These are phyloP conservation scores for Hydrozoanthus tunicans DNA, from an alignment of 64 coral and sea anemone genomes.

Conservation along the genomic window DNA sequence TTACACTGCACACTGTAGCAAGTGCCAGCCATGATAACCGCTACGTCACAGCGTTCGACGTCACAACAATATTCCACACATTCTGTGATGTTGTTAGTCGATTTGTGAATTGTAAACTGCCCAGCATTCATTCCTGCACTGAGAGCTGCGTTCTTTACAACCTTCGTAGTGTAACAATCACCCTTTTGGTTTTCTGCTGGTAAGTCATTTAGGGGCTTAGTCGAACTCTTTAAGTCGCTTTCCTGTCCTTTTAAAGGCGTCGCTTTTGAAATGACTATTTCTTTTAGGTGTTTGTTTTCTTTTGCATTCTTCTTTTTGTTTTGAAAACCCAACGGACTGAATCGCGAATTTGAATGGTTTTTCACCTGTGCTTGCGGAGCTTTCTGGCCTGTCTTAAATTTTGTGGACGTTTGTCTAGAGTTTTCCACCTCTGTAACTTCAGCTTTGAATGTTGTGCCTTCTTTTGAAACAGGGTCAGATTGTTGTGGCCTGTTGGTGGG, in stretches of 20 bases:
- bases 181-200: neutral
- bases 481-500: neutral
- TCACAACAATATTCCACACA: conserved; percentile 63
- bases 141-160: conserved; percentile 48
- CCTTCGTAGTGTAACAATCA: conserved; percentile 32
- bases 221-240: neutral
- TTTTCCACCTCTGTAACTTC: neutral
- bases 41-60: conserved; percentile 56
- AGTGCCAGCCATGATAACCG: conserved; percentile 63
- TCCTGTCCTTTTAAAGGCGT: neutral
- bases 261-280: neutral
- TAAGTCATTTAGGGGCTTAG: neutral
- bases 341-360: neutral
- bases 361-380: neutral
- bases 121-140: conserved; percentile 66
- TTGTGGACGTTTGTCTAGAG: neutral
- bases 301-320: neutral
- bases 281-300: neutral
- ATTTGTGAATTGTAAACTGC: conserved; percentile 59
- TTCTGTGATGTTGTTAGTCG: conserved; percentile 50
- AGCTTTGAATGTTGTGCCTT: neutral
- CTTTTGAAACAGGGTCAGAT: neutral
- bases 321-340: neutral
- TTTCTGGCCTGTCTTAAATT: neutral
- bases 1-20: conserved; percentile 78